These are phyloP conservation scores for Notocelia uddmanniana DNA, from an alignment of 2,888 invertebrate genomes.

Conservation along the genomic window DNA sequence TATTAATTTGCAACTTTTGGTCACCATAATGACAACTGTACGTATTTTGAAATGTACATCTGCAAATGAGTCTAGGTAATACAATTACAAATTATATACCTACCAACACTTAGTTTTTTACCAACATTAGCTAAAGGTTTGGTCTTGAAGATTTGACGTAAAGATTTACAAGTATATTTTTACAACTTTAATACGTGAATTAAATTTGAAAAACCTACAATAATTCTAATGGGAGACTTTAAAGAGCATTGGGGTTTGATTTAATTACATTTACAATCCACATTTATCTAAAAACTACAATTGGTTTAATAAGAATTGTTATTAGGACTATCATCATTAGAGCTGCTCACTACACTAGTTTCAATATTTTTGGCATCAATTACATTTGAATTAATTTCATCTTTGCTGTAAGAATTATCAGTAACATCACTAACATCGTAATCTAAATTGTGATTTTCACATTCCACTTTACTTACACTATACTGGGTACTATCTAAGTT, in stretches of 20 bases:
- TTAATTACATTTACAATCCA: slow-evolving; percentile 57
- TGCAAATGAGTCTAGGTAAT: slow-evolving; percentile 9
- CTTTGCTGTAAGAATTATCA: slow-evolving; percentile 63
- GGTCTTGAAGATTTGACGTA: slow-evolving; percentile 51
- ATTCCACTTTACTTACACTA: slow-evolving; percentile 62
- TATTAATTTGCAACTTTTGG: not conserved
- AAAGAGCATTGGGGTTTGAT: slow-evolving; percentile 64
- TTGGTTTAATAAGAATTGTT: slow-evolving; percentile 74
- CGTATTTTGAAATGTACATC: not conserved
- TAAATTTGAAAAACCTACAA: slow-evolving; percentile 51
- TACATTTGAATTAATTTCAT: slow-evolving; percentile 79
- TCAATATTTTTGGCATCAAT: slow-evolving; percentile 65
- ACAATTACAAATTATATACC: slow-evolving; percentile 2
- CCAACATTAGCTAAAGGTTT: slow-evolving; percentile 45
- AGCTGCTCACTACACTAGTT: slow-evolving; percentile 60
- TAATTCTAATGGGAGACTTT: slow-evolving; percentile 60
- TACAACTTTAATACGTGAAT: slow-evolving; percentile 45
- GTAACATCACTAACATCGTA: slow-evolving; percentile 54
- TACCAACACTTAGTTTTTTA: not conserved
- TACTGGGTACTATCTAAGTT: slow-evolving; percentile 61
- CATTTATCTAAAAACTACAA: slow-evolving; percentile 39
- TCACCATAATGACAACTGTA: not conserved
- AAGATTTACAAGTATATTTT: slow-evolving; percentile 26
- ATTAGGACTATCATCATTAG: slow-evolving; percentile 77
- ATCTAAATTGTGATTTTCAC: slow-evolving; percentile 57